These are phyloP conservation scores for Sycophaga agraensis DNA, from an alignment of 1,140 invertebrate species.

Conservation along the genomic window DNA sequence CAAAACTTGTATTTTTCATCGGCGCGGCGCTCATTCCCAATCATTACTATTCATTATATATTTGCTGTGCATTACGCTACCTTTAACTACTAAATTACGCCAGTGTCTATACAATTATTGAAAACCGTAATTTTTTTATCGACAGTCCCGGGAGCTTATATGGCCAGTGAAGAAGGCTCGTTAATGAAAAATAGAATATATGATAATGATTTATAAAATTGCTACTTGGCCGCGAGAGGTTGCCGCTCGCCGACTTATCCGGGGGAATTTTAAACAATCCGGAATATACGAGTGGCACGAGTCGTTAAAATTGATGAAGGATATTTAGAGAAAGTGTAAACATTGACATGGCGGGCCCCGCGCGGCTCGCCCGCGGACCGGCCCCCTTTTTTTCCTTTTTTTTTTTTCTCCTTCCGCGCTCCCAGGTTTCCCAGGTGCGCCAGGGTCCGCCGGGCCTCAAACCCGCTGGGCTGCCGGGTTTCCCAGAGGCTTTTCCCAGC, in stretches of 20 bases:
- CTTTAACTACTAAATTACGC: neutral
- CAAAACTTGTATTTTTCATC: neutral
- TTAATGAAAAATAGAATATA: neutral
- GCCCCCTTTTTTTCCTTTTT: neutral
- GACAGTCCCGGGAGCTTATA: neutral
- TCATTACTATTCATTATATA: conserved; percentile 9
- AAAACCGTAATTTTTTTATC: conserved; percentile 7
- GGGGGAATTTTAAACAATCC: neutral
- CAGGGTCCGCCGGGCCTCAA: too few relatives aligned
- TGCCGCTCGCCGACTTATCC: neutral
- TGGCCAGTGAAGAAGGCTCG: neutral
- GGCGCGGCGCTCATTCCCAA: neutral
- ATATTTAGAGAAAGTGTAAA: conserved; percentile 26
- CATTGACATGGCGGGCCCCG: conserved; percentile 6
- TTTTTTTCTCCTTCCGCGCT: neutral
- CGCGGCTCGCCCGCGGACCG: neutral
- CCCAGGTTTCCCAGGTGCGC: too few relatives aligned
- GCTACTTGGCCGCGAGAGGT: neutral
- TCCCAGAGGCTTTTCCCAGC: too few relatives aligned
- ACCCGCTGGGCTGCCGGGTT: too few relatives aligned
- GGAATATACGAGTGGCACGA: neutral
- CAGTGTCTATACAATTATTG: neutral
- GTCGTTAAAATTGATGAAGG: conserved; percentile 18
- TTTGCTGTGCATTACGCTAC: neutral
- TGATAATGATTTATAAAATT: conserved; percentile 15